phyloP scores from a whole-genome alignment of 2,888 invertebrate genomes.

The Drosophila ustulata region DNA sequence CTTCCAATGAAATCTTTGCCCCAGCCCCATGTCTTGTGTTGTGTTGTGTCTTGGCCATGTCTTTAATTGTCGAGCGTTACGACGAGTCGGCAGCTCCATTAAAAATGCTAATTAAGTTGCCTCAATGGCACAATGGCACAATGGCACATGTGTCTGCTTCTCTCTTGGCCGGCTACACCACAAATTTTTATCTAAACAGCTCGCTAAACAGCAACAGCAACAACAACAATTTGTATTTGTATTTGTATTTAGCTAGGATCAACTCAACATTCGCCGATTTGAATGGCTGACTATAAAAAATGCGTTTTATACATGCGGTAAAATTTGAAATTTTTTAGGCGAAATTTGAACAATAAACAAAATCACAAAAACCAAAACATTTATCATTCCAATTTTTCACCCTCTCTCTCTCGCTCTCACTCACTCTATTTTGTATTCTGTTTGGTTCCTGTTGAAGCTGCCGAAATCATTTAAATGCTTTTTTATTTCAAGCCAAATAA shows the following conservation, averaged over 20 bases:
- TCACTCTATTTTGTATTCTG: no score
- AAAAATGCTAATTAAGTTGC: conserved; percentile 81
- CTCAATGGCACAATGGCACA: conserved; percentile 72
- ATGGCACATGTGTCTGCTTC: conserved; percentile 51
- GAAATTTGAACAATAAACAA: conserved; percentile 81
- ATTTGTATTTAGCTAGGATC: conserved; percentile 47
- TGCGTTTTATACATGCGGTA: conserved; percentile 77
- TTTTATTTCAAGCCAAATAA: conserved; percentile 81
- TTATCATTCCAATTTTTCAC: conserved; percentile 74
- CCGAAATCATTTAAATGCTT: conserved; percentile 77
- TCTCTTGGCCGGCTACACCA: conserved; percentile 55
- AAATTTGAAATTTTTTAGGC: conserved; percentile 73
- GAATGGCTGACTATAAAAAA: conserved; percentile 69
- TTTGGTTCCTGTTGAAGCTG: conserved; percentile 39
- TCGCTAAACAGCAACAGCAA: conserved; percentile 65
- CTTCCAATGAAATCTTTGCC: conserved; percentile 49
- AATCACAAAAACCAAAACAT: conserved; percentile 82
- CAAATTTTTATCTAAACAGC: conserved; percentile 79
- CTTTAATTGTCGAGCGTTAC: conserved; percentile 77
- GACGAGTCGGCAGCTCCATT: conserved; percentile 78
- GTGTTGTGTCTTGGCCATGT: conserved; percentile 26
- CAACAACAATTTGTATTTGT: conserved; percentile 6
- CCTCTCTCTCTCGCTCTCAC: background rate
- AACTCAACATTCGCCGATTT: conserved; percentile 61
- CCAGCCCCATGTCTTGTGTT: conserved; percentile 13